phyloP scores from a whole-genome alignment of 2,113 vertebrate species.

The Engystomops pustulosus region DNA sequence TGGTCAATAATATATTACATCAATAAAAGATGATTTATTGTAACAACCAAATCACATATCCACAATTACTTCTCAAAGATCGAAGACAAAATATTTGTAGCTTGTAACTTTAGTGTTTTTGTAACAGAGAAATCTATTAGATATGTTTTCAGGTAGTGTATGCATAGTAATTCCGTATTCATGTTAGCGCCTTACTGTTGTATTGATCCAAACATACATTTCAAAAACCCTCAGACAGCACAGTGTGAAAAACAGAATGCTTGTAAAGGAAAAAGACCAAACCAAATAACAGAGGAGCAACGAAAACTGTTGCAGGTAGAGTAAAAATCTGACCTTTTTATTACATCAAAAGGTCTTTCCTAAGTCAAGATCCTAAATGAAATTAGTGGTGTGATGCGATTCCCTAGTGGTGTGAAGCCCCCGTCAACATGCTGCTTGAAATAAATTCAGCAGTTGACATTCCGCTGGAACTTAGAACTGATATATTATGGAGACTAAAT shows the following conservation, averaged over 20 bases:
- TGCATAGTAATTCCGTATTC: constrained; percentile 16
- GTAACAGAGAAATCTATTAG: not conserved
- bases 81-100: too few relatives aligned
- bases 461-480: constrained; percentile 64
- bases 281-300: not conserved
- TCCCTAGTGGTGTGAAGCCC: constrained; percentile 61
- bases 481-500: constrained; percentile 66
- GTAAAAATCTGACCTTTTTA: constrained; percentile 35
- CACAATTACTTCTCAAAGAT: not conserved
- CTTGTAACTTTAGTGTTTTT: not conserved
- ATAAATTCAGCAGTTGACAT: constrained; percentile 67
- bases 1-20: constrained; percentile 52
- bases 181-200: constrained; percentile 25
- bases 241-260: constrained; percentile 12
- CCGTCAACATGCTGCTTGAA: constrained; percentile 61
- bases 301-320: constrained; percentile 52
- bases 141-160: not conserved
- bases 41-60: constrained; percentile 46
- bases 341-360: constrained; percentile 58
- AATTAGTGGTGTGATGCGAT: constrained; percentile 63
- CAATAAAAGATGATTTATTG: constrained; percentile 58
- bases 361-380: constrained; percentile 60
- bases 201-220: constrained; percentile 14
- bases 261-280: constrained; percentile 25
- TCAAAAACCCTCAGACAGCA: constrained; percentile 23